phyloP scores from a whole-genome alignment of 2,113 vertebrate genomes.

The Varanus salvator region DNA sequence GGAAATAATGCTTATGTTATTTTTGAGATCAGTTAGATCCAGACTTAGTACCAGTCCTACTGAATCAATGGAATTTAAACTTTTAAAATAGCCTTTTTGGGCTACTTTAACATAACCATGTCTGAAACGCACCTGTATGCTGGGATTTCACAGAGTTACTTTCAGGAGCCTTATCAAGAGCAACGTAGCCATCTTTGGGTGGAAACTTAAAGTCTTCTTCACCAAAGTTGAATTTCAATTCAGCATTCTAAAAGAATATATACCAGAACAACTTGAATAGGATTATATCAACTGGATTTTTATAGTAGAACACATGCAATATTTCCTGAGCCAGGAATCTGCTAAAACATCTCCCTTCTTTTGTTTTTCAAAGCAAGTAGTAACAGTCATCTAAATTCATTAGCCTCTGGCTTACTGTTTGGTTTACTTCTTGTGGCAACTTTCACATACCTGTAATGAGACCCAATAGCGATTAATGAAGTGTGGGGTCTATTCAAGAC shows the following conservation, averaged over 20 bases:
- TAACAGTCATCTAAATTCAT: background rate
- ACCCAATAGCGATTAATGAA: background rate
- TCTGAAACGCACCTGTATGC: conserved; percentile 84
- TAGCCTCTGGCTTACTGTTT: background rate
- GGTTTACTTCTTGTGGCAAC: background rate
- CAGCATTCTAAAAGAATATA: conserved; percentile 86
- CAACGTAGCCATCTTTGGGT: conserved; percentile 89
- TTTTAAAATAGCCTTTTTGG: background rate
- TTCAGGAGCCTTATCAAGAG: conserved; percentile 86
- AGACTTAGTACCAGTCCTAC: background rate
- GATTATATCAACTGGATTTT: background rate
- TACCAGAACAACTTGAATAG: background rate
- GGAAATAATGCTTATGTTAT: background rate
- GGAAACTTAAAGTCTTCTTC: conserved; percentile 91
- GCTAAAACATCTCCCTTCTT: background rate
- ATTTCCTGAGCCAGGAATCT: background rate
- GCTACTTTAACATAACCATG: no score
- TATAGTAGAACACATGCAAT: background rate
- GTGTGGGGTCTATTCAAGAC: no score
- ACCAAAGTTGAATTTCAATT: conserved; percentile 97
- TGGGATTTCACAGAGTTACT: conserved; percentile 87
- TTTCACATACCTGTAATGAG: background rate
- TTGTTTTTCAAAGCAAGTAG: background rate
- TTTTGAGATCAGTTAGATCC: background rate
- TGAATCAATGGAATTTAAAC: background rate